These are phyloP conservation scores for human (Homo sapiens) DNA, from an alignment of 2,113 vertebrate genomes.

Conservation along the genomic window DNA sequence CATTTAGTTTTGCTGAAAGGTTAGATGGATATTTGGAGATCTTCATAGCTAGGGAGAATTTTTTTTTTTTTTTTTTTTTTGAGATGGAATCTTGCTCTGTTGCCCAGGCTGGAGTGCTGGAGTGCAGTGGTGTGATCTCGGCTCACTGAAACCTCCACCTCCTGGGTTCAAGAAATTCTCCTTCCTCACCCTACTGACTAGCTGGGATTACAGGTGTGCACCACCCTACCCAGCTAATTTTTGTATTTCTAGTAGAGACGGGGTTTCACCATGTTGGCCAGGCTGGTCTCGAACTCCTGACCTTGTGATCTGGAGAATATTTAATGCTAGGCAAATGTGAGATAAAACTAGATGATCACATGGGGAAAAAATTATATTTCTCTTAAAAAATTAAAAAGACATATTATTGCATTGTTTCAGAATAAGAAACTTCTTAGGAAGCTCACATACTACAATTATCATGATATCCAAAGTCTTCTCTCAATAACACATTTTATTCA, in stretches of 20 bases:
- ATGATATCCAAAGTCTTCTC: background rate
- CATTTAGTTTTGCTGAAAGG: background rate
- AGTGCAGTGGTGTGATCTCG: too few relatives aligned
- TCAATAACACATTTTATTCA: background rate
- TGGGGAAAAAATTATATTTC: background rate
- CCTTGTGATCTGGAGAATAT: background rate
- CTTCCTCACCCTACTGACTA: too few relatives aligned
- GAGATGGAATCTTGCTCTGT: too few relatives aligned
- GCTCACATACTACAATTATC: background rate
- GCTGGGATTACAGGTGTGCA: too few relatives aligned
- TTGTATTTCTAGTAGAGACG: too few relatives aligned
- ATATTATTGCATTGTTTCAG: background rate
- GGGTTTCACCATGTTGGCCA: too few relatives aligned
- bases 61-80: background rate
- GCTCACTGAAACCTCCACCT: too few relatives aligned
- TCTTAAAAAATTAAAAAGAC: background rate
- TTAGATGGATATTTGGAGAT: background rate
- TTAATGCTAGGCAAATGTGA: background rate
- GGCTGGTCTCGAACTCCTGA: too few relatives aligned
- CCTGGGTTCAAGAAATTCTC: too few relatives aligned
- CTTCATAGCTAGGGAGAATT: background rate
- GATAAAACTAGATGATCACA: background rate
- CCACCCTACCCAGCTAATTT: too few relatives aligned
- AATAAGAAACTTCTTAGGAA: background rate
- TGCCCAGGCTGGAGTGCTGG: too few relatives aligned